A percentile compares a stretch with the other conserved stretches of the same genome.
These are phyloP conservation scores for Miichthys miiuy DNA, from an alignment of 2,797 vertebrate species.

Conservation along the genomic window DNA sequence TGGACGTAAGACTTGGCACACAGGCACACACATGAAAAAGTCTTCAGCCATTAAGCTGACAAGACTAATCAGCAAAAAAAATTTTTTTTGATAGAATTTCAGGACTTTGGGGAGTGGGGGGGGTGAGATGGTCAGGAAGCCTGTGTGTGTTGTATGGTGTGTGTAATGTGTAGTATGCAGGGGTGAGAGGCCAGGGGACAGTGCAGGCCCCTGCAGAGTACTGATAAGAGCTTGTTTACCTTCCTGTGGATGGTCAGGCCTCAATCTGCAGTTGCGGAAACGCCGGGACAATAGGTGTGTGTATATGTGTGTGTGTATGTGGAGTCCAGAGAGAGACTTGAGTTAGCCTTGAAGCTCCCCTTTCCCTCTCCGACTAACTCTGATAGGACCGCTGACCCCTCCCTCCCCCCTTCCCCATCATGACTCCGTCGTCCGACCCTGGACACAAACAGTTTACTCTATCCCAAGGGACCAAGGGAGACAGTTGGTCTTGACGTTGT, in stretches of 20 bases:
- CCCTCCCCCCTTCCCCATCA: slow-evolving; percentile 56
- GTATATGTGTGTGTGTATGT: slow-evolving; percentile 61
- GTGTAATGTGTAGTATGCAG: slow-evolving; percentile 72
- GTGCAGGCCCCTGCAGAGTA: slow-evolving; percentile 85
- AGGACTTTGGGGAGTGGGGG: slow-evolving; percentile 37
- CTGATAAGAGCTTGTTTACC: slow-evolving; percentile 95
- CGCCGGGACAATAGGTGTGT: slow-evolving; percentile 89
- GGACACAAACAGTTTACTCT: slow-evolving; percentile 80
- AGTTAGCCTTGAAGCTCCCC: slow-evolving; percentile 75
- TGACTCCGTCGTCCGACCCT: slow-evolving; percentile 64
- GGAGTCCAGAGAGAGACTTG: slow-evolving; percentile 68
- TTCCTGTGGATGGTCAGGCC: slow-evolving; percentile 92
- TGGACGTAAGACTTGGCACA: slow-evolving; percentile 56
- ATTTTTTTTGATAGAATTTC: slow-evolving; percentile 51
- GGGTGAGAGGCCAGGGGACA: slow-evolving; percentile 89
- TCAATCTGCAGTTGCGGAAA: slow-evolving; percentile 88
- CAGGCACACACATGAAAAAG: slow-evolving; percentile 27
- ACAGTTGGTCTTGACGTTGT: slow-evolving; percentile 72
- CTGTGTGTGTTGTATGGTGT: slow-evolving; percentile 62
- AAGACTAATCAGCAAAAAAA: slow-evolving; percentile 66
- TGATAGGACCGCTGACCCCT: slow-evolving; percentile 65
- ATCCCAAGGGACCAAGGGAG: slow-evolving; percentile 64
- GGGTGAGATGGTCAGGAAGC: slow-evolving; percentile 75
- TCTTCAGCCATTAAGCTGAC: slow-evolving; percentile 65
- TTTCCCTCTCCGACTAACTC: slow-evolving; percentile 67